These are phyloP conservation scores for Naso thynnoides DNA, from an alignment of 2,797 vertebrate genomes.

Conservation along the genomic window DNA sequence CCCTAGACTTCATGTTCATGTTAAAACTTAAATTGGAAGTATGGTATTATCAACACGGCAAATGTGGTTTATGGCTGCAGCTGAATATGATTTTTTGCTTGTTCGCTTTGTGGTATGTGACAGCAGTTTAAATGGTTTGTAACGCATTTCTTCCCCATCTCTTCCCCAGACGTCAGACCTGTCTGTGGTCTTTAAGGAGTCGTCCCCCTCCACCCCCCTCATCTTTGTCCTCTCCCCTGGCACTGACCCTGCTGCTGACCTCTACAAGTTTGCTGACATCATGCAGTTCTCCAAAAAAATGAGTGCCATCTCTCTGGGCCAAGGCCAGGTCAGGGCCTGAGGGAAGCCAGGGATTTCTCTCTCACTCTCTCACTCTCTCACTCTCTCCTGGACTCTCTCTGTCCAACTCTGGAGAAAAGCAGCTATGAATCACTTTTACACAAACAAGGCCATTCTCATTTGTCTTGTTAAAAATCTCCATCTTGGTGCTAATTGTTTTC, in stretches of 20 bases:
- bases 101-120: neutral
- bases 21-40: neutral
- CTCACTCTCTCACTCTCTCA: neutral
- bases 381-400: slow-evolving; percentile 7
- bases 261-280: slow-evolving; percentile 94
- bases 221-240: slow-evolving; percentile 93
- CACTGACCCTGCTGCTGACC: slow-evolving; percentile 91
- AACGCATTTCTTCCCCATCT: slow-evolving; percentile 10
- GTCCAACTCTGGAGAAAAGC: slow-evolving; percentile 29
- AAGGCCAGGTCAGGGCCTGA: slow-evolving; percentile 90
- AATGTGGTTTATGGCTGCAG: neutral
- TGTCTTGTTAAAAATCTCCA: slow-evolving; percentile 59
- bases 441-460: slow-evolving; percentile 47
- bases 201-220: slow-evolving; percentile 86
- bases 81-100: neutral
- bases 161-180: slow-evolving; percentile 88
- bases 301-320: slow-evolving; percentile 91
- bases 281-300: slow-evolving; percentile 95
- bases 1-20: neutral
- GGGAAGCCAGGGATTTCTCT: slow-evolving; percentile 27
- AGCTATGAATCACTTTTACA: slow-evolving; percentile 31
- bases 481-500: slow-evolving; percentile 62
- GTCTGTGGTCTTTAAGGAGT: slow-evolving; percentile 88
- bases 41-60: neutral
- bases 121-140: slow-evolving; percentile 1